Evolutionary conservation across 2,888 invertebrate species (phyloP).

Genomic region (Crossocerus cetratus): DNA sequence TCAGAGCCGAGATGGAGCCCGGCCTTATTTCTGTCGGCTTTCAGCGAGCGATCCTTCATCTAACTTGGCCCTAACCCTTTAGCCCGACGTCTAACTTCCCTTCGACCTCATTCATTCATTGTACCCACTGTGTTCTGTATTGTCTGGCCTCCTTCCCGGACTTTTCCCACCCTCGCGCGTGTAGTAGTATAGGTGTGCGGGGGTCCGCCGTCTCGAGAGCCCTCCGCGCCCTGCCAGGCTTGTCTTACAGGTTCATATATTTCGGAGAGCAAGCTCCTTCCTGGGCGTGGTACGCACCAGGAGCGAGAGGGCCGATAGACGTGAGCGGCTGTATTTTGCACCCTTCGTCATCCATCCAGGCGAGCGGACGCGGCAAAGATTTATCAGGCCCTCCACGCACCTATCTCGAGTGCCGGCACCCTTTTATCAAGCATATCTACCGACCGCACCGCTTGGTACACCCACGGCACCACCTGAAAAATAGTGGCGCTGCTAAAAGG

Average conservation of each 20-base stretch:
- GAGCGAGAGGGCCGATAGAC: constrained; percentile 20
- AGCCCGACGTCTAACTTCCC: constrained; percentile 6
- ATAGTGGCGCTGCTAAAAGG: too few species aligned
- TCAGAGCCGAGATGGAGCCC: too few species aligned
- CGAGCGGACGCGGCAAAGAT: constrained; percentile 30
- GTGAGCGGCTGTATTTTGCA: constrained; percentile 14
- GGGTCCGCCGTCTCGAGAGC: neutral
- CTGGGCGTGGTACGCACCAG: too few species aligned
- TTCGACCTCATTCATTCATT: constrained; percentile 17
- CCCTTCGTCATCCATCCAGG: constrained; percentile 38
- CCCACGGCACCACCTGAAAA: too few species aligned
- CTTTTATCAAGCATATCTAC: too few species aligned
- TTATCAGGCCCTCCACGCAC: constrained; percentile 53
- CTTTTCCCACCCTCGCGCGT: neutral
- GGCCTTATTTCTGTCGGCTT: constrained; percentile 20
- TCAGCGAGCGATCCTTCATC: constrained; percentile 13
- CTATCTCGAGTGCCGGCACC: constrained; percentile 39
- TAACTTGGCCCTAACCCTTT: constrained; percentile 32
- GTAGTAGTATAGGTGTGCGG: neutral
- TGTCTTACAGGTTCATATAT: neutral
- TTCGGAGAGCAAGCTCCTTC: neutral
- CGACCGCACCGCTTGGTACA: too few species aligned
- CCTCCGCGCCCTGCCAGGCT: neutral
- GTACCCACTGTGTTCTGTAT: constrained; percentile 4
- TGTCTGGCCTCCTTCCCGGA: constrained; percentile 6